Conservation (phyloP, 2,113 vertebrate species). For the Apodemus sylvaticus region DNA sequence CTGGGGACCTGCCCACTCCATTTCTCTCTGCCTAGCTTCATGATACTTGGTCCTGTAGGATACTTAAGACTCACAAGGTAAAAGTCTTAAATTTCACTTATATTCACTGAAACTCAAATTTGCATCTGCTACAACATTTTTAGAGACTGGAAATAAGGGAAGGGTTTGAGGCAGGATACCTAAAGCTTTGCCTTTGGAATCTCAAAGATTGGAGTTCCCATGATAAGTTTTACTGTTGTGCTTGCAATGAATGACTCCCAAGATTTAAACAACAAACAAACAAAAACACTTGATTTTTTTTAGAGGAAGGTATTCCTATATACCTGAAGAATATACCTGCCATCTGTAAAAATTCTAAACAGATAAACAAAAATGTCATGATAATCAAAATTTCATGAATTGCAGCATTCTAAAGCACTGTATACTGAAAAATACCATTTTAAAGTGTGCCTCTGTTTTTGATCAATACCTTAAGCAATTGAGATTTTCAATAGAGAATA, state of each 20-base stretch:
- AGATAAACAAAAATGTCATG: not conserved
- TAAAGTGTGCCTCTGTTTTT: slow-evolving; percentile 4
- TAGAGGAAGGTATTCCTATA: not conserved
- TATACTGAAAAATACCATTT: slow-evolving; percentile 14
- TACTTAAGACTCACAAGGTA: not conserved
- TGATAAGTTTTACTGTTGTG: not conserved
- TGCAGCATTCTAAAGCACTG: slow-evolving; percentile 2
- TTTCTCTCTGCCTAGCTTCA: not conserved
- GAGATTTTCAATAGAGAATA: not conserved
- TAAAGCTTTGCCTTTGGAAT: not conserved
- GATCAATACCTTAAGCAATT: not conserved
- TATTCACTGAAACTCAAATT: slow-evolving; percentile 17
- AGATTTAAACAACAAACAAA: not conserved
- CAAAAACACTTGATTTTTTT: not conserved
- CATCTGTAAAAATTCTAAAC: slow-evolving; percentile 32
- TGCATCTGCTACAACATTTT: not conserved
- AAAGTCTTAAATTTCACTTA: slow-evolving; percentile 14
- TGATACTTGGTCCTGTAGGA: not conserved
- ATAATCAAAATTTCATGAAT: slow-evolving; percentile 15
- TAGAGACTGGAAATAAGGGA: slow-evolving; percentile 9
- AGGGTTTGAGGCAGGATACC: not conserved
- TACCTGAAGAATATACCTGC: not conserved
- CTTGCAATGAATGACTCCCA: not conserved
- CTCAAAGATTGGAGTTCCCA: not conserved
- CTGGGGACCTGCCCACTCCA: not conserved